Evolutionary conservation across 2,797 vertebrate species (phyloP), one percentile per base, ranked within the genome.

Genomic region (Anolis apletophallus): DNA sequence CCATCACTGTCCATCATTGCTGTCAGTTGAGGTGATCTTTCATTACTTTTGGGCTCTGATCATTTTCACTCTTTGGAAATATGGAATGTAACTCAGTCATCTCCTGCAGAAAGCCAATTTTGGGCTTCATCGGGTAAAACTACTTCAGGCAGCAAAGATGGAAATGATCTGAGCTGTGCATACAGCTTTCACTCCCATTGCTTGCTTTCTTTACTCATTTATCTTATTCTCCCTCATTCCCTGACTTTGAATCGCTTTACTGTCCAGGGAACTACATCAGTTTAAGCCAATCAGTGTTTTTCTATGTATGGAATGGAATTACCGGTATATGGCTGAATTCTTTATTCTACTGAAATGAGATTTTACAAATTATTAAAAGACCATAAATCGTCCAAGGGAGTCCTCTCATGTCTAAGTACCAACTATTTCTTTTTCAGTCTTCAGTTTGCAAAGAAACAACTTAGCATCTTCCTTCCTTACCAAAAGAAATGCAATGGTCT

Each of bases 341-440:
- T 10, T 81, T 67, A 67, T 68, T 68, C 61, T 19, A 81, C 46
- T 68, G 40, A 52, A 81, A 81, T 81, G 17, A 68, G 29, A 68
- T 81, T 73, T 81, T 52, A 32, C 46, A 81, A 68, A 81, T 81
- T 29, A 68, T 81, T 81, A 29, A n/a, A 80, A 40, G 26, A 68
- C n/a, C 67, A 68, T 59, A 32, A n/a, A 50, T 68, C 36, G n/a
- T 61, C 21, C 8, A 34, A 52, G 23, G 61, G 2, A 54, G 40
- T 52, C 32, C 40, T 32, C 50, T 69, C 80, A 52, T 32, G 46
- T 19, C 17, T 46, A 52, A 17, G 40, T 17, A 29, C 40, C 69
- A 72, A 40, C 17, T 72, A 36, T 34, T 2, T 17, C 61, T 80
- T 50, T 29, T 26, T 3, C 50, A 61, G 29, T 1, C 46, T 80